These are phyloP conservation scores for Tineola bisselliella DNA, from an alignment of 2,888 invertebrate species.

Conservation along the genomic window DNA sequence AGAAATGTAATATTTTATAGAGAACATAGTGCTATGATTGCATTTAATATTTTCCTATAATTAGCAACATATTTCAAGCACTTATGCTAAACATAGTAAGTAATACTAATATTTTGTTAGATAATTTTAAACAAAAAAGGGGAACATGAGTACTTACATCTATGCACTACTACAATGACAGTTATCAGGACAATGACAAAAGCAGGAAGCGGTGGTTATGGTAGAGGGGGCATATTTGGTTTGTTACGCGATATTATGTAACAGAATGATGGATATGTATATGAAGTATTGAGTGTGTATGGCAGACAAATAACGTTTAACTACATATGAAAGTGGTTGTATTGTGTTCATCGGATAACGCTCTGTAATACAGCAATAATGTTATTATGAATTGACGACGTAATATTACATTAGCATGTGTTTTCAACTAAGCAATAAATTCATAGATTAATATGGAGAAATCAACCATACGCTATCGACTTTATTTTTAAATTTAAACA, in stretches of 20 bases:
- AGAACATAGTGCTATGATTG: too few relatives aligned
- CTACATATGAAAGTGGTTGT: background rate
- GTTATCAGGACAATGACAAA: background rate
- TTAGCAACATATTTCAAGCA: too few relatives aligned
- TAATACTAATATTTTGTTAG: too few relatives aligned
- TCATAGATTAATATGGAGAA: too few relatives aligned
- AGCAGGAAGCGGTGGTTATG: background rate
- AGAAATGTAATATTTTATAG: too few relatives aligned
- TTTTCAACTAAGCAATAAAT: too few relatives aligned
- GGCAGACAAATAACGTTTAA: background rate
- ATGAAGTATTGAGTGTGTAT: constrained; percentile 2
- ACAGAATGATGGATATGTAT: background rate
- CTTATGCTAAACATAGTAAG: too few relatives aligned
- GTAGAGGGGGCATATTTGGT: background rate
- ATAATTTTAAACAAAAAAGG: too few relatives aligned
- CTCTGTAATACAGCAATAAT: background rate
- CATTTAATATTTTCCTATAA: too few relatives aligned
- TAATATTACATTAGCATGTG: background rate
- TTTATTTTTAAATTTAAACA: too few relatives aligned
- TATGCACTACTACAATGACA: background rate
- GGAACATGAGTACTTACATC: too few relatives aligned
- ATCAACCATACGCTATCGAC: too few relatives aligned
- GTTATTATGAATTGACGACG: background rate
- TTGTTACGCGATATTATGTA: background rate
- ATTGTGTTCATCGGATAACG: background rate